phyloP scores from a whole-genome alignment of 2,113 vertebrate genomes.

The Osmerus mordax region DNA sequence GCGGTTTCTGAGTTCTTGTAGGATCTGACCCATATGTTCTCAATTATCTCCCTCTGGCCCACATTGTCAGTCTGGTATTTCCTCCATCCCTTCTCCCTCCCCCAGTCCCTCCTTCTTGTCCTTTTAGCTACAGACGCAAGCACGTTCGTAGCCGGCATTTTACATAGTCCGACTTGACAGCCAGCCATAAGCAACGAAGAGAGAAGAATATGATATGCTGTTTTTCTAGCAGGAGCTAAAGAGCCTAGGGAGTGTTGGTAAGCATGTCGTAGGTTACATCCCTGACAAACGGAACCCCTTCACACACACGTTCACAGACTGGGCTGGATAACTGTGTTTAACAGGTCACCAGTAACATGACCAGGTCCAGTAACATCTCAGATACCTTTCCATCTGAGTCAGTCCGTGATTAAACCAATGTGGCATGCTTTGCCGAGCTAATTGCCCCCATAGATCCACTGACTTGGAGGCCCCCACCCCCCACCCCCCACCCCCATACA shows the following conservation, averaged over 20 bases:
- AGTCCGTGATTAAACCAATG: conserved; percentile 6
- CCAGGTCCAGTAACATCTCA: no score
- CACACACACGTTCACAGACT: not conserved
- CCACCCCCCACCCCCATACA: conserved; percentile 53
- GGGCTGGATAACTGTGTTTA: conserved; percentile 5
- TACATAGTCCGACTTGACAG: conserved; percentile 6
- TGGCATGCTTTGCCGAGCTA: conserved; percentile 38
- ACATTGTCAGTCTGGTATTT: conserved; percentile 78
- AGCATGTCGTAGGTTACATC: no score
- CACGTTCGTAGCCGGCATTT: not conserved
- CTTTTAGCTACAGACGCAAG: conserved; percentile 6
- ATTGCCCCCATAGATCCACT: conserved; percentile 49
- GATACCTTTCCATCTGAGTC: conserved; percentile 28
- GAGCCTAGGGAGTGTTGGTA: no score
- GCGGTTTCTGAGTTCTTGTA: conserved; percentile 35
- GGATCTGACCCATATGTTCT: conserved; percentile 72
- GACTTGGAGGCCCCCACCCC: conserved; percentile 43
- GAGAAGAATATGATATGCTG: conserved; percentile 2
- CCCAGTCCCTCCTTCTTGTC: conserved; percentile 32
- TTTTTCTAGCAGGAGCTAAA: no score
- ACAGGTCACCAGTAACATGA: not conserved
- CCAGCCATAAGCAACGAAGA: conserved; percentile 1
- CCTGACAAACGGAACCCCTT: no score
- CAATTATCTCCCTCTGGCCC: conserved; percentile 72
- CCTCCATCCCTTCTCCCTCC: conserved; percentile 55